Base-by-base conservation (phyloP, 2,888 invertebrate species). In the Melieria picta region DNA sequence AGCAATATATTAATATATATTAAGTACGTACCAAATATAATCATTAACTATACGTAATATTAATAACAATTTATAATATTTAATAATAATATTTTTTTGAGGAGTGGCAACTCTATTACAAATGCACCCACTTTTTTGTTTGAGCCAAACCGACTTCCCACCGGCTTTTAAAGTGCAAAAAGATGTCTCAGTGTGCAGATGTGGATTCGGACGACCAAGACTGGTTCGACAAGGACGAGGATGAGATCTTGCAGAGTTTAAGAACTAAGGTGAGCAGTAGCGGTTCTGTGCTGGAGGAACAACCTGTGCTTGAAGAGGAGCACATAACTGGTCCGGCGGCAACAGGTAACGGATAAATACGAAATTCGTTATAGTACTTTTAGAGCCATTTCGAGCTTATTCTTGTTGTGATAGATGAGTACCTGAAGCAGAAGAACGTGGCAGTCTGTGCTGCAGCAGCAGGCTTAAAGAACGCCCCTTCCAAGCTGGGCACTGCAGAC, bases 161-260 rank as follows among this genome's bases (percentile, higher is more conserved):
- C 30, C 30, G 30, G 30, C 30, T 30, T 30, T 30, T 30, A 30
- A 30, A 30, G 30, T 30, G 30, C 30, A 30, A 30, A 10, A 61
- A 47, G 52, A 72, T 73, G 74, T 55, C 68, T 3, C 30, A 30
- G 30, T 30, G 30, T 30, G 30, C 30, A 30, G 43, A 61, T 13
- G 57, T 70, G n/a, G 74, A 76, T 47, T 74, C 74, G 5, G 65
- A 69, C 1, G 82, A 81, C 50, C 78, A 80, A 13, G 87, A 87
- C 78, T 87, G 87, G 87, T 87, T 86, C 50, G 80, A 81, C 10
- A 83, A 86, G 70, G 86, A 87, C 67, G 84, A 86, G 62, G 82
- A 86, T 42, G 81, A 84, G 13, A 76, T 87, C 55, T 79, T 83
- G 3, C 76, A 82, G 67, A 79, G 78, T 60, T 76, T 84, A 9